These are phyloP conservation scores for Saguinus midas DNA, from an alignment of 2,113 vertebrate genomes.

Conservation along the genomic window DNA sequence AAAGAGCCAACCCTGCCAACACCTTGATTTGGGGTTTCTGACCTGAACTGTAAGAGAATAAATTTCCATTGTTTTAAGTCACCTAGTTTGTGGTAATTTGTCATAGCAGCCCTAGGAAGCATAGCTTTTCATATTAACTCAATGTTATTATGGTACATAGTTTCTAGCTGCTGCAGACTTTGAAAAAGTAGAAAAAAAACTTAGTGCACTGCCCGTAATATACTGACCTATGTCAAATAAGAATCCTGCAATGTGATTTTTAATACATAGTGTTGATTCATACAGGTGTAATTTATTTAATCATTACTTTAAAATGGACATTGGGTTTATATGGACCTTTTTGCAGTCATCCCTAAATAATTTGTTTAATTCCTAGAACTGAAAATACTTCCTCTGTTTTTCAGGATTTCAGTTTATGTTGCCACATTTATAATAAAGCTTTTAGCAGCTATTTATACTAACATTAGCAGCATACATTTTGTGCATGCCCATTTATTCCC, in stretches of 20 bases:
- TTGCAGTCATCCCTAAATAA: background rate
- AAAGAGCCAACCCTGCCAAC: background rate
- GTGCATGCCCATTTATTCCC: background rate
- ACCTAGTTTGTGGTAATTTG: background rate
- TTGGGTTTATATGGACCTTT: background rate
- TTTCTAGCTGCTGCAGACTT: background rate
- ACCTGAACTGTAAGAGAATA: constrained; percentile 8
- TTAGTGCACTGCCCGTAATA: background rate
- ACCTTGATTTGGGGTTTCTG: background rate
- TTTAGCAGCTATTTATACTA: background rate
- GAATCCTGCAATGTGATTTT: constrained; percentile 16
- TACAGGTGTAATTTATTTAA: constrained; percentile 17
- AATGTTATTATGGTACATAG: background rate
- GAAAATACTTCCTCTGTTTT: background rate
- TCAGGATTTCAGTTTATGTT: background rate
- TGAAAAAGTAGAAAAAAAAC: background rate
- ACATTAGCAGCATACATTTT: background rate
- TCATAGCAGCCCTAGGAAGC: background rate
- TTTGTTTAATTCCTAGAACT: background rate
- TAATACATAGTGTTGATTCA: background rate
- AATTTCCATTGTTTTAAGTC: constrained; percentile 17
- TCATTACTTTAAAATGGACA: background rate
- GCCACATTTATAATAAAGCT: background rate
- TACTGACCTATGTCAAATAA: background rate
- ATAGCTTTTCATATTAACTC: constrained; percentile 1